Base-by-base conservation (phyloP, 2,113 vertebrate species). In the Dunckerocampus dactyliophorus region DNA sequence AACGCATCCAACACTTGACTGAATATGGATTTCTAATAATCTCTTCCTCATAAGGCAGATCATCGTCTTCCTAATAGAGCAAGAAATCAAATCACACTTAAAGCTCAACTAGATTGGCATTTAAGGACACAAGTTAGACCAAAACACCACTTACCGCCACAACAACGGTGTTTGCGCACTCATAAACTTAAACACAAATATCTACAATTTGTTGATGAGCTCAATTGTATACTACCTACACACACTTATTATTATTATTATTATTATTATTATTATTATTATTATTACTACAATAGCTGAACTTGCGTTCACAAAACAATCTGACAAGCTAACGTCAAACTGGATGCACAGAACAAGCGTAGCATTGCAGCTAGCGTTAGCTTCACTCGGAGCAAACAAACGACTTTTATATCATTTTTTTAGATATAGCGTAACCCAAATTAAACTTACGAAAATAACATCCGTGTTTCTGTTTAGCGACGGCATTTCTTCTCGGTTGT, bases 11-110 rank as follows among this genome's bases (percentile, higher is more conserved):
- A 75, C 94, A 97, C 64, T 95, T 95, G 60, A 97, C 94, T 0
- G 94, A 97, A 68, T 95, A 97, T 0, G 94, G 95, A 76, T 96
- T 96, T 47, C 95, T 87, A 82, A 96, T 93, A 47, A 97, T 97
- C 78, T 97, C 95, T 71, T 97, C 95, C 79, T 97, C 95, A 8
- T 96, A 96, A 2, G 94, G 93, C 14, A 97, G 82, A 74, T 97
- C 95, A 77, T 96, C 95, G 46, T 96, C 94, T 47, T 97, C 94
- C 94, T 96, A 64, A 24, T 1, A 50, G 1, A 42, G 1, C 9
- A 45, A 54, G 22, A 70, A 47, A 61, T 14, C 8, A 65, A 13
- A 63, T 5, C 11, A 59, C 8, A 50, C 0, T 11, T 47, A 0
- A 43, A n/a, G 0, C 7, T 9, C 20, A 51, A 28, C 4, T 12